Evolutionary conservation across 2,888 invertebrate species (phyloP).

Genomic region (Caenorhabditis plicata): DNA sequence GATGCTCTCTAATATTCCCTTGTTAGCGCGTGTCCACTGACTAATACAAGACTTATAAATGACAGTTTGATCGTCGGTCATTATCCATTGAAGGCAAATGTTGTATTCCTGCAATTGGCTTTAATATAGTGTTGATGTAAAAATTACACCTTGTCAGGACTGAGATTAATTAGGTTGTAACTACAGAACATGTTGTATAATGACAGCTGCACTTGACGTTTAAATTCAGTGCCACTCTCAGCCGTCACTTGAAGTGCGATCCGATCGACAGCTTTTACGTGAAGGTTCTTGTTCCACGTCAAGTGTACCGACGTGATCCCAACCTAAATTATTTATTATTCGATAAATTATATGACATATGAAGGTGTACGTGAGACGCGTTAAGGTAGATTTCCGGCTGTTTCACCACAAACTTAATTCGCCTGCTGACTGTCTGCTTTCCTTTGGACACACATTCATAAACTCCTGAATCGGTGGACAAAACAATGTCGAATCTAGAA

Average conservation of each 20-base stretch:
- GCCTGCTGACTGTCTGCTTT: slow-evolving; percentile 13
- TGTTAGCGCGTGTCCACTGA: slow-evolving; percentile 12
- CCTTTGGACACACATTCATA: slow-evolving; percentile 29
- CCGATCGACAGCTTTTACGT: slow-evolving; percentile 31
- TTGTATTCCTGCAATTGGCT: slow-evolving; percentile 7
- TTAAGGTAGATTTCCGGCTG: slow-evolving; percentile 25
- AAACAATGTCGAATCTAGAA: slow-evolving; percentile 34
- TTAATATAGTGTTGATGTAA: not conserved
- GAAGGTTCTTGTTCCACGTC: slow-evolving; percentile 35
- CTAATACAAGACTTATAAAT: slow-evolving; percentile 29
- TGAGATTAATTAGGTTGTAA: slow-evolving; percentile 37
- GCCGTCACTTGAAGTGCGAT: slow-evolving; percentile 29
- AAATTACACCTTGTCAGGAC: slow-evolving; percentile 23
- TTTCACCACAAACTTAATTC: slow-evolving; percentile 16
- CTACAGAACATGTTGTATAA: slow-evolving; percentile 35
- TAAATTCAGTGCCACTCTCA: slow-evolving; percentile 19
- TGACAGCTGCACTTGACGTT: slow-evolving; percentile 31
- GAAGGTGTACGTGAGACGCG: slow-evolving; percentile 13
- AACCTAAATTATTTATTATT: no score
- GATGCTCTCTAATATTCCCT: slow-evolving; percentile 13
- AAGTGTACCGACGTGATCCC: slow-evolving; percentile 30
- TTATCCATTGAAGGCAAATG: slow-evolving; percentile 26
- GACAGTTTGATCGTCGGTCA: slow-evolving; percentile 15
- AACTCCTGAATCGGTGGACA: slow-evolving; percentile 21
- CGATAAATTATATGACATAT: no score